Conservation (phyloP, 2,888 invertebrate genomes). For the Agonopterix arenella region DNA sequence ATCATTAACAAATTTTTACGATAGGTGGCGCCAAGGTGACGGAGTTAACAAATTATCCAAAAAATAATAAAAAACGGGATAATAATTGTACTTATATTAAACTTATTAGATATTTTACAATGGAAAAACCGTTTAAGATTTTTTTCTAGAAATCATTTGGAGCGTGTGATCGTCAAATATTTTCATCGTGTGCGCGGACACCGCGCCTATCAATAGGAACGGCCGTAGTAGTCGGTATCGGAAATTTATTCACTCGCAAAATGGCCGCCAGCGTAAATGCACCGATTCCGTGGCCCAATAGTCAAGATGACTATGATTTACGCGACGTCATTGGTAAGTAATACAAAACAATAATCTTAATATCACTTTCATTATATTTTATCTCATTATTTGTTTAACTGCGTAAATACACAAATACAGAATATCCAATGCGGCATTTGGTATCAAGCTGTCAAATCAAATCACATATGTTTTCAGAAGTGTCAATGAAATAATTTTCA, state of each 20-base stretch:
- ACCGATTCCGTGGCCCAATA: constrained; percentile 88
- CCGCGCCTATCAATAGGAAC: constrained; percentile 44
- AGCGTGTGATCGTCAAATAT: constrained; percentile 40
- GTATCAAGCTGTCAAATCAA: constrained; percentile 22
- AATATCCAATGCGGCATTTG: not conserved
- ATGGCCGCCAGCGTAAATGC: constrained; percentile 51
- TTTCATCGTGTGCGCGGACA: constrained; percentile 59
- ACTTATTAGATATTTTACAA: too few species aligned
- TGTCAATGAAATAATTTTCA: not conserved
- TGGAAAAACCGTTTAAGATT: not conserved
- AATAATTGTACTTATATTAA: too few species aligned
- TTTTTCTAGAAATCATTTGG: constrained; percentile 45
- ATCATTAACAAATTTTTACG: too few species aligned
- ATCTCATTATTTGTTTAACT: not conserved
- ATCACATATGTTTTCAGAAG: constrained; percentile 2
- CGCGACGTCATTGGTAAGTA: constrained; percentile 93
- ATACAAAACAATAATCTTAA: not conserved
- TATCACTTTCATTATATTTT: too few species aligned
- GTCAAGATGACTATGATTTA: constrained; percentile 93
- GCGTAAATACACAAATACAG: not conserved
- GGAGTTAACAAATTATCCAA: too few species aligned
- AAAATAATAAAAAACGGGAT: too few species aligned
- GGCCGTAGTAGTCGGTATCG: constrained; percentile 30
- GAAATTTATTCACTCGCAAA: constrained; percentile 43
- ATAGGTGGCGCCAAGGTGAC: too few species aligned